phyloP scores from a whole-genome alignment of 2,888 invertebrate genomes.

The Eueremaeus valkanovi region DNA sequence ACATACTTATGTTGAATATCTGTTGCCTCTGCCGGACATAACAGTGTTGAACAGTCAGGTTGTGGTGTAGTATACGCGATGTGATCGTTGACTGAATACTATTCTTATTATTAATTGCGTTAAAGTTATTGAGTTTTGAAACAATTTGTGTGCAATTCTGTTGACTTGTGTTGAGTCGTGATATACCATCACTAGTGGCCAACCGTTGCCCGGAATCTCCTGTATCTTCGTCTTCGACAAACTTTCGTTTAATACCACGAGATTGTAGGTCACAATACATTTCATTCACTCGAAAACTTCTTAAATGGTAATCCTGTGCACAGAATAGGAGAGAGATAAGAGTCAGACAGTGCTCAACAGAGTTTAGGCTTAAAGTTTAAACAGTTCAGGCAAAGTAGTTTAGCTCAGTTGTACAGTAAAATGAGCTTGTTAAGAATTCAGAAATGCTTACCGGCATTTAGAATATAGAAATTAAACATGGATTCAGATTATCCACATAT shows the following conservation, averaged over 20 bases:
- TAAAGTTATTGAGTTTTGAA: not conserved
- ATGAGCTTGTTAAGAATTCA: too few relatives aligned
- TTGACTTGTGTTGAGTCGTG: not conserved
- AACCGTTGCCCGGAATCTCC: constrained; percentile 27
- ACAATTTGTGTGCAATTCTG: not conserved
- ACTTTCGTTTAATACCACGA: constrained; percentile 45
- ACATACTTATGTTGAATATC: constrained; percentile 85
- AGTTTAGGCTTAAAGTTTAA: not conserved
- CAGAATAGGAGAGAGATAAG: not conserved
- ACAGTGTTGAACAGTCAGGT: constrained; percentile 24
- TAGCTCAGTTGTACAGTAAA: too few relatives aligned
- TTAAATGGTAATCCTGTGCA: constrained; percentile 42
- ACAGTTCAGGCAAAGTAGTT: not conserved
- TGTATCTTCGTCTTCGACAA: constrained; percentile 43
- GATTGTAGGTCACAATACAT: constrained; percentile 44
- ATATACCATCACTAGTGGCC: not conserved
- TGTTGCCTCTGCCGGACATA: constrained; percentile 68
- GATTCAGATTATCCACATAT: not conserved
- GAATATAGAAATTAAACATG: not conserved
- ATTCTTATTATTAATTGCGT: not conserved
- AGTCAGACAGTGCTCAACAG: not conserved
- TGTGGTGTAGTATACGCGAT: constrained; percentile 1
- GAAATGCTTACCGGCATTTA: constrained; percentile 29
- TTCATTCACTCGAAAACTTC: constrained; percentile 45
- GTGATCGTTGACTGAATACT: constrained; percentile 11